Evolutionary conservation across 2,113 vertebrate genomes (phyloP).

Genomic region (Girardinichthys multiradiatus): DNA sequence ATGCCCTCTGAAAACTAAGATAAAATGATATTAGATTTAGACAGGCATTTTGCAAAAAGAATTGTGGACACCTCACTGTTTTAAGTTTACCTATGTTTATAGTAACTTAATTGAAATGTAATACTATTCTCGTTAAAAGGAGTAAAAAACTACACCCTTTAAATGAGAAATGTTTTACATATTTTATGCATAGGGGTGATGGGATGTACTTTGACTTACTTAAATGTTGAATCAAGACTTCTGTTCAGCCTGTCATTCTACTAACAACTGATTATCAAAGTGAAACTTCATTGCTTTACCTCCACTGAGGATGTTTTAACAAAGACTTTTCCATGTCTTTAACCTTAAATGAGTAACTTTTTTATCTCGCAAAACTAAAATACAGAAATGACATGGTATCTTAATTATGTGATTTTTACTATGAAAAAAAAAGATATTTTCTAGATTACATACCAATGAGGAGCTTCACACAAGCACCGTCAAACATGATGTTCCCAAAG

Average conservation of each 20-base stretch:
- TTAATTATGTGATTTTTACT: too few species aligned
- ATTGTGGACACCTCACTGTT: background rate
- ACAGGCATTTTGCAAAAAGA: too few species aligned
- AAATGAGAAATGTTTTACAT: background rate
- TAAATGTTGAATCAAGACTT: background rate
- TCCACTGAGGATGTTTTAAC: background rate
- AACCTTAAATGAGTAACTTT: background rate
- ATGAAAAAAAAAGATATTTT: background rate
- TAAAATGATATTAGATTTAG: too few species aligned
- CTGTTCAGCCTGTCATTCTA: too few species aligned
- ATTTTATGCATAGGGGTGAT: background rate
- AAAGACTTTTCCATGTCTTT: background rate
- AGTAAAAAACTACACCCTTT: background rate
- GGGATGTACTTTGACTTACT: background rate
- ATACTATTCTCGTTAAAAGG: too few species aligned
- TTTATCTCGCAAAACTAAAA: background rate
- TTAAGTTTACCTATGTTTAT: background rate
- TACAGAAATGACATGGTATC: too few species aligned
- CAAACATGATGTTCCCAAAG: constrained; percentile 11
- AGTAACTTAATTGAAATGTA: too few species aligned
- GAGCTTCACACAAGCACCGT: background rate
- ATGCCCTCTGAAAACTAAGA: too few species aligned
- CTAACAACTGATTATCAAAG: background rate
- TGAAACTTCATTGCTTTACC: background rate
- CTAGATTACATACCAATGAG: background rate